Conservation (phyloP, 2,797 vertebrate species). For the Sarcoramphus papa region DNA sequence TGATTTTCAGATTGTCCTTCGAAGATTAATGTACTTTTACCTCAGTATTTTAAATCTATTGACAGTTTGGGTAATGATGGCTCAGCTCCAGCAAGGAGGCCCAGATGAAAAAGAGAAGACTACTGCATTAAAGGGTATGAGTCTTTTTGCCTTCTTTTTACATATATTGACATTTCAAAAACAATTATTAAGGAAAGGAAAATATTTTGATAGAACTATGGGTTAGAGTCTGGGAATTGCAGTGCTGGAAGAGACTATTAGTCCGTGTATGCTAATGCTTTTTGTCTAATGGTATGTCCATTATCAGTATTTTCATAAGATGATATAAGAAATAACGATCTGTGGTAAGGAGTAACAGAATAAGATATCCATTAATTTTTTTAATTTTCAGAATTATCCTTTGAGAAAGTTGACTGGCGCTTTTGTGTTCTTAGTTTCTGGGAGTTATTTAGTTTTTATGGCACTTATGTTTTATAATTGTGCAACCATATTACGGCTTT, state of each 20-base stretch:
- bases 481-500: background rate
- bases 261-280: background rate
- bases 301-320: background rate
- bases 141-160: conserved; percentile 20
- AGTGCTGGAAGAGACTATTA: background rate
- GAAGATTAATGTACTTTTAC: conserved; percentile 81
- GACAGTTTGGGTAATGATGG: conserved; percentile 83
- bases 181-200: background rate
- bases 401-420: background rate
- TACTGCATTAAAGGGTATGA: conserved; percentile 91
- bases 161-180: background rate
- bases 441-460: background rate
- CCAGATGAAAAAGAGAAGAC: conserved; percentile 95
- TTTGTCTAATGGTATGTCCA: background rate
- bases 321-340: background rate
- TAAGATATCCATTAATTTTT: background rate
- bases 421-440: background rate
- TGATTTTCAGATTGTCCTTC: conserved; percentile 68
- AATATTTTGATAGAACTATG: background rate
- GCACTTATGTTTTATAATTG: background rate
- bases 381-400: background rate
- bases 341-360: background rate
- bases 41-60: conserved; percentile 73
- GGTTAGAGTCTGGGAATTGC: background rate
- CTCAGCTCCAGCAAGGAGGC: conserved; percentile 82